Evolutionary conservation across 2,888 invertebrate species (phyloP), one percentile per base, ranked within the genome.

Genomic region (Drosophila fungiperda): DNA sequence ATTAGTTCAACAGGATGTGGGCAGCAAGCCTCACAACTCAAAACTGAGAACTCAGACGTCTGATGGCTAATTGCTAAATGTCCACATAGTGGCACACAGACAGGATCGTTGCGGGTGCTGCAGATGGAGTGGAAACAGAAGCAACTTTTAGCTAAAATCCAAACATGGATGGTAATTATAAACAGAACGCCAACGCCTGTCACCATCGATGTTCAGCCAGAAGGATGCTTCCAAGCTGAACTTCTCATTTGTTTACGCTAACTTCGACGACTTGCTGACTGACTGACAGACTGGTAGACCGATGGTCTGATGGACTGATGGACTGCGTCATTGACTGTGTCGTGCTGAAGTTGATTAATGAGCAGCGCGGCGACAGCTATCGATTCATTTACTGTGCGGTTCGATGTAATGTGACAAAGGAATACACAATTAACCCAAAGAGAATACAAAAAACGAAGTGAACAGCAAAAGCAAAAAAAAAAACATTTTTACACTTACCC

Each of bases 321-420:
- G 53, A 61, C 60, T 52, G 57, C 20, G 54, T 26, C 20, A 49
- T 38, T 65, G 61, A 26, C 42, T 58, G 23, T 48, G 67, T 49
- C 52, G 50, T 17, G 40, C 53, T 78, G 73, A 78, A 79, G 89
- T 89, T 87, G 86, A 87, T 87, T 87, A 87, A 87, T 87, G 86
- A 87, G 82, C 72, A 38, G 12, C 63, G 78, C 73, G 74, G 54
- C 78, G 69, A 67, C 69, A 65, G 68, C 68, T 59, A 82, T 82
- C 83, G 75, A 80, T 85, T 68, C 62, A 70, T 70, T 70, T 69
- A 76, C 69, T 71, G 67, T 69, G 72, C 68, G 87, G 75, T 70
- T 73, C 69, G 73, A 73, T 76, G 61, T 76, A 69, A 83, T 80
- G 81, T 66, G 74, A 71, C 71, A 71, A 68, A 72, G 52, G 60